Evolutionary conservation across 2,113 vertebrate genomes (phyloP).

Genomic region (Cranoglanis bouderius): DNA sequence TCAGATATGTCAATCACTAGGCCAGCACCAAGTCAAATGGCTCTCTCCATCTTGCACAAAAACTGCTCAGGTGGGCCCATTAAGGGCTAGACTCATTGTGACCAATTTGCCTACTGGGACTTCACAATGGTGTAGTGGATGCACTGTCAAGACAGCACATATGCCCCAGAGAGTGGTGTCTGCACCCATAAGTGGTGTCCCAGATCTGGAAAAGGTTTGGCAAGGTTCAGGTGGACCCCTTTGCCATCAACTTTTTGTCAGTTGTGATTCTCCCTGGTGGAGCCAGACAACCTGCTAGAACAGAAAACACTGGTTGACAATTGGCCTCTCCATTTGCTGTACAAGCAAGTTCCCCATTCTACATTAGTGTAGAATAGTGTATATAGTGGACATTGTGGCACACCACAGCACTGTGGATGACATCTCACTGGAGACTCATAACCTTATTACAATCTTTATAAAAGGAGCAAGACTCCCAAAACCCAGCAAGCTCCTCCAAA

Average conservation of each 20-base stretch:
- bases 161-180: not conserved
- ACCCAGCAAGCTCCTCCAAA: not conserved
- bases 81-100: not conserved
- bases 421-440: not conserved
- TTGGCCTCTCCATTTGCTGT: not conserved
- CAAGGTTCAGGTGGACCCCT: not conserved
- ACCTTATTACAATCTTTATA: not conserved
- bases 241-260: not conserved
- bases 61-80: not conserved
- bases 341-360: not conserved
- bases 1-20: not conserved
- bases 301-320: not conserved
- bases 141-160: not conserved
- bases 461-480: not conserved
- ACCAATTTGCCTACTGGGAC: not conserved
- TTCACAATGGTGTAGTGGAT: not conserved
- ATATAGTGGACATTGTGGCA: not conserved
- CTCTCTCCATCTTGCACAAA: not conserved
- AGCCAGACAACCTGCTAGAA: not conserved
- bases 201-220: not conserved
- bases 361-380: not conserved
- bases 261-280: not conserved
- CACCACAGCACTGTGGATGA: not conserved
- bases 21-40: not conserved
- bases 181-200: not conserved